Base-by-base conservation (phyloP, 2,113 vertebrate genomes). In the Passer montanus region DNA sequence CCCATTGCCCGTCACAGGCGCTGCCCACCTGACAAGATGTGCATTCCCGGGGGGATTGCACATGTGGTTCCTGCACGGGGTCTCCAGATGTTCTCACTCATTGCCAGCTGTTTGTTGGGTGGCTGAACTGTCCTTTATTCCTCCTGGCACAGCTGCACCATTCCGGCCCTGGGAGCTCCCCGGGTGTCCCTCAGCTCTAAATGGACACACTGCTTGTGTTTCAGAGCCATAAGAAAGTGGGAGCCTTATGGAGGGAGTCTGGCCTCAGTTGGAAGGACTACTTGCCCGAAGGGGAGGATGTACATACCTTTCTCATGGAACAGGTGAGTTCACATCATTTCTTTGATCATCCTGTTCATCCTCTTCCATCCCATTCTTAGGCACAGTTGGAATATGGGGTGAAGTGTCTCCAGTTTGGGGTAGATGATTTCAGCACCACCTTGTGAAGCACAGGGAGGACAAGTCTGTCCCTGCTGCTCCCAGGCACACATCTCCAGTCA, bases 211-310 rank as follows among this genome's bases (percentile, higher is more conserved):
- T 49, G 5, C 70, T 90, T 98, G 89, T 96, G 59, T 98, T 97
- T 92, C 97, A 99, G 99, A 99, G 99, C 99, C 99, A 99, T 99
- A 99, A 99, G 98, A 99, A 98, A 98, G 99, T 99, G 92, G 99
- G 98, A 91, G 98, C 98, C 95, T 97, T 99, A 67, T 99, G 99
- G 99, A 99, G 98, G 94, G 99, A 99, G 88, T 98, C 99, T 90
- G 98, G 97, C 93, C 98, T 99, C 90, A 98, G 97, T 94, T 99
- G 99, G 99, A 98, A 96, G 47, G 98, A 99, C 96, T 98, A 99
- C 91, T 96, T 99, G 91, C 98, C 99, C 7, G 98, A 99, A 97
- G 99, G 98, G 78, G 98, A 99, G 85, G 98, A 99, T 67, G 98
- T 99, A 94, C 98, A 98, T 91, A 96, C 97, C 96, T 99, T 99